Conservation (phyloP, 2,797 vertebrate species). For the Enteromius paludinosus region DNA sequence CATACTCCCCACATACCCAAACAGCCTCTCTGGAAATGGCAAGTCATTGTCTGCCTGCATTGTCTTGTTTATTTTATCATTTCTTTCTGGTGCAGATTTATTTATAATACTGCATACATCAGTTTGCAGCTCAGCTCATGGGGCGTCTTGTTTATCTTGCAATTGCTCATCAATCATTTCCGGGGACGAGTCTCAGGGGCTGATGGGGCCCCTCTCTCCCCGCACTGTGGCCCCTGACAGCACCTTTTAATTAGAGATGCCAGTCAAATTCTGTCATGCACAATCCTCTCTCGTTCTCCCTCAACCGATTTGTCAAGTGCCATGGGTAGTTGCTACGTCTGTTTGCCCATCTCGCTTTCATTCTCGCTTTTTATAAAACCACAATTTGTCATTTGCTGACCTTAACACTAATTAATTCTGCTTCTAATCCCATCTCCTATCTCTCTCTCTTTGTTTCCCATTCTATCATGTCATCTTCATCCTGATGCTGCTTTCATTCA, state of each 20-base stretch:
- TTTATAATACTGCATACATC: slow-evolving; percentile 78
- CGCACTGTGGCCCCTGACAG: slow-evolving; percentile 77
- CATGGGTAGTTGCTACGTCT: slow-evolving; percentile 40
- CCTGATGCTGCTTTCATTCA: slow-evolving; percentile 54
- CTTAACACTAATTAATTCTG: slow-evolving; percentile 43
- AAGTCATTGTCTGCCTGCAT: slow-evolving; percentile 67
- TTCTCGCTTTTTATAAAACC: slow-evolving; percentile 56
- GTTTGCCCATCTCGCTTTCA: slow-evolving; percentile 21
- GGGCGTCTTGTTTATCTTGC: slow-evolving; percentile 80
- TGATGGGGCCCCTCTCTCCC: slow-evolving; percentile 66
- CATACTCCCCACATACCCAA: slow-evolving; percentile 28
- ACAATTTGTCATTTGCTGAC: slow-evolving; percentile 56
- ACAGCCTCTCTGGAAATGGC: slow-evolving; percentile 56
- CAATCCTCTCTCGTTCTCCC: slow-evolving; percentile 52
- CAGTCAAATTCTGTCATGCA: slow-evolving; percentile 74
- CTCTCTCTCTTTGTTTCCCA: slow-evolving; percentile 52
- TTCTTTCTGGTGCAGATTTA: slow-evolving; percentile 67
- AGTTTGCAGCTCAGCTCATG: slow-evolving; percentile 74
- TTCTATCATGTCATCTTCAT: slow-evolving; percentile 67
- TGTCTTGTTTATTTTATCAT: slow-evolving; percentile 63
- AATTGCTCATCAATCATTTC: slow-evolving; percentile 85
- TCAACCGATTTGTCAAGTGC: slow-evolving; percentile 28
- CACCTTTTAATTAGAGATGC: slow-evolving; percentile 83
- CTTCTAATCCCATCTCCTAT: slow-evolving; percentile 56
- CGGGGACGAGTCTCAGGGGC: slow-evolving; percentile 73